phyloP scores from a whole-genome alignment of 2,888 invertebrate genomes.

The Calliopum simillimum region DNA sequence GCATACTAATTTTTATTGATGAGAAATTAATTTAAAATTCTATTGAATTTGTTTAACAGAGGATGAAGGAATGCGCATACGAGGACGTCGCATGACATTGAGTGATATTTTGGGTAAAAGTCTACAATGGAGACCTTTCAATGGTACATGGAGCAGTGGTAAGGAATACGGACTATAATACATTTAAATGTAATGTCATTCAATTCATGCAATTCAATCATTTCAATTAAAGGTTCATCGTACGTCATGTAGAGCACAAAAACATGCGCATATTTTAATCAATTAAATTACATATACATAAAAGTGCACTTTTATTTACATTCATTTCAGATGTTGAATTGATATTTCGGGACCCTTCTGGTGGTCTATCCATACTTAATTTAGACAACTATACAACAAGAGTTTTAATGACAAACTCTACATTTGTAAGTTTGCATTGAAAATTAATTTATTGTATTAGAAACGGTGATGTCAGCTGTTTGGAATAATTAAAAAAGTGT shows the following conservation, averaged over 20 bases:
- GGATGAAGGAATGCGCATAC: slow-evolving; percentile 76
- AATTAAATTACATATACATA: neutral
- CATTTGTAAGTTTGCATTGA: slow-evolving; percentile 76
- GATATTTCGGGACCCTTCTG: slow-evolving; percentile 81
- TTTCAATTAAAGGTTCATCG: neutral
- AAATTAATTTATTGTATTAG: neutral
- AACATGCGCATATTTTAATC: neutral
- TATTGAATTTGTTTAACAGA: slow-evolving; percentile 49
- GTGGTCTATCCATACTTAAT: slow-evolving; percentile 83
- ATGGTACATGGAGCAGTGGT: slow-evolving; percentile 83
- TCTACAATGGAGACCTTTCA: slow-evolving; percentile 74
- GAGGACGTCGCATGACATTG: slow-evolving; percentile 76
- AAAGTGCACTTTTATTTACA: slow-evolving; percentile 15
- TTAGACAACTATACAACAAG: slow-evolving; percentile 80
- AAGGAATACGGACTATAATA: slow-evolving; percentile 41
- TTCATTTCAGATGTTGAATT: slow-evolving; percentile 76
- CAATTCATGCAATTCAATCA: neutral
- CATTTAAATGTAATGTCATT: neutral
- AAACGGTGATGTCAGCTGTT: too few relatives aligned
- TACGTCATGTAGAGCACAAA: neutral
- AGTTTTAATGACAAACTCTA: slow-evolving; percentile 83
- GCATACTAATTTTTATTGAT: neutral
- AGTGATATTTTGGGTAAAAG: slow-evolving; percentile 75
- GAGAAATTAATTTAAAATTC: neutral
- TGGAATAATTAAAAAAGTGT: too few relatives aligned